These are phyloP conservation scores for Tetheella fluctuosa DNA, from an alignment of 2,888 invertebrate species.

Conservation along the genomic window DNA sequence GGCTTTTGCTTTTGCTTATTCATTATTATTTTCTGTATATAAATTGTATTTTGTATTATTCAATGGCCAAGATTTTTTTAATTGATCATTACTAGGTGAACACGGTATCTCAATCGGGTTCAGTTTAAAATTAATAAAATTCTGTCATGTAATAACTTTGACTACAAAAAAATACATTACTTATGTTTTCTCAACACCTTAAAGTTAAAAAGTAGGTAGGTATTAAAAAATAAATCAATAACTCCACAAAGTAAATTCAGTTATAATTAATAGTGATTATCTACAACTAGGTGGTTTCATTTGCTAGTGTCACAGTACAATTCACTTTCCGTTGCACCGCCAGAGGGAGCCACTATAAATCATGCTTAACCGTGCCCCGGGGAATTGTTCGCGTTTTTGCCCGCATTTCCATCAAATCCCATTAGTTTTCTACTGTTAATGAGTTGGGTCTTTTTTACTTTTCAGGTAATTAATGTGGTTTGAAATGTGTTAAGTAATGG, in stretches of 20 bases:
- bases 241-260: too few species aligned
- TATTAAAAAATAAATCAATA: too few species aligned
- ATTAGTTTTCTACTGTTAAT: conserved; percentile 48
- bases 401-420: conserved; percentile 53
- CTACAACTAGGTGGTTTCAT: conserved; percentile 32
- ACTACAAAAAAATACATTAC: too few species aligned
- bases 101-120: too few species aligned
- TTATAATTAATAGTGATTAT: background rate
- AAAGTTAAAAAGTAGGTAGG: too few species aligned
- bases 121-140: too few species aligned
- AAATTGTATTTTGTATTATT: too few species aligned
- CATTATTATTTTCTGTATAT: too few species aligned
- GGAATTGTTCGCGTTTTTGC: conserved; percentile 53
- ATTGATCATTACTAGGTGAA: too few species aligned
- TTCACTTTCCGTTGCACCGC: conserved; percentile 30
- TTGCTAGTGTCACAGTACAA: conserved; percentile 31
- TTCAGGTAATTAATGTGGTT: conserved; percentile 30
- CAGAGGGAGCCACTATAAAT: conserved; percentile 46
- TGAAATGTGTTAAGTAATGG: conserved; percentile 23
- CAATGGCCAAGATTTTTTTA: too few species aligned
- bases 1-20: background rate
- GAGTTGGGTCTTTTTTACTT: conserved; percentile 43
- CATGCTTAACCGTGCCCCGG: conserved; percentile 50
- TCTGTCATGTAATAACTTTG: too few species aligned
- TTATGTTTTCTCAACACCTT: too few species aligned